Base-by-base conservation (phyloP, 2,888 invertebrate species). In the Oscheius sp. region DNA sequence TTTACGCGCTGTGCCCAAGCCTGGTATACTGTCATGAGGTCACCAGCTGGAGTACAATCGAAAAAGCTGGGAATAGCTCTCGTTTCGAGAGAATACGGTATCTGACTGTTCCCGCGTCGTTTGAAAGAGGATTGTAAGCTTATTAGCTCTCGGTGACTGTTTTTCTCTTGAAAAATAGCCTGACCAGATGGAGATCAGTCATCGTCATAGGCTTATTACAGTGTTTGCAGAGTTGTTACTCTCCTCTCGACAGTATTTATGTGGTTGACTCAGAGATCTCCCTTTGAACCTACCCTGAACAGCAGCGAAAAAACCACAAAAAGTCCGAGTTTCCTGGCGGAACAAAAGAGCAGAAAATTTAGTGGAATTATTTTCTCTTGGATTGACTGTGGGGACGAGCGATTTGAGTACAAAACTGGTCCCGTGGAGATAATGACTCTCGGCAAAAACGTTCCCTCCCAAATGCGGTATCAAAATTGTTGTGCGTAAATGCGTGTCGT, bases 321-420 rank as follows among this genome's bases (percentile, higher is more conserved):
- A 42, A 37, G n/a, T 37, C 10, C 15, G 10, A 42, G 42, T 17
- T 17, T 20, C 15, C 4, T 17, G 6, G 4, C 4, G 42, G 42
- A 8, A 17, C 42, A 37, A 12, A 37, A 37, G 37, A 37, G 42
- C 15, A 3, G 12, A 20, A 17, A 42, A 17, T 42, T 42, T 17
- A 42, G 20, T 15, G 20, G 15, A 20, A 17, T 42, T 42, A 20
- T 20, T 3, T 42, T 15, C 20, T 42, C 20, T 42, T 29, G 29
- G 52, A 52, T 52, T n/a, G 52, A 12, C 52, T 10, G 10, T n/a
- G 48, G 25, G 12, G n/a, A 48, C 17, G 48, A 48, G 48, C 23
- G 12, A 25, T 12, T n/a, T 12, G 52, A 52, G 29, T 52, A 52
- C 52, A 52, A 52, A 52, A 52, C 52, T 52, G 52, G 52, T 52